phyloP scores from a whole-genome alignment of 2,797 vertebrate genomes.

The Heterohyrax brucei region DNA sequence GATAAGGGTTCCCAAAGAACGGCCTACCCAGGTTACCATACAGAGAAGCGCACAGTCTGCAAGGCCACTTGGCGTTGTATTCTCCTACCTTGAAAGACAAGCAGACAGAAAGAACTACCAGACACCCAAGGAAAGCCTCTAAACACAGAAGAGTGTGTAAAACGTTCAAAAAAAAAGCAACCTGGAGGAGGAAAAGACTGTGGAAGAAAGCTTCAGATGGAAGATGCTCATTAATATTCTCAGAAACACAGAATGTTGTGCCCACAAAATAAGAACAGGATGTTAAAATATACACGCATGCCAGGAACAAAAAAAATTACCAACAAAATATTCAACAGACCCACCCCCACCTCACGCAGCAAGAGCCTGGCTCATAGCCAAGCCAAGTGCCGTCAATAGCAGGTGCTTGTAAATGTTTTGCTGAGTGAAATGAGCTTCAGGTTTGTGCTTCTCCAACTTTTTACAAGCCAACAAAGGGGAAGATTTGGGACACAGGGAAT shows the following conservation, averaged over 20 bases:
- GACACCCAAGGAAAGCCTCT: constrained; percentile 5
- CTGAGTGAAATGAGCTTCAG: background rate
- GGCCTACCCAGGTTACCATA: background rate
- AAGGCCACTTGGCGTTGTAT: background rate
- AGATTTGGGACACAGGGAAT: background rate
- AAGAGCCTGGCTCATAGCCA: background rate
- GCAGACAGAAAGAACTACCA: background rate
- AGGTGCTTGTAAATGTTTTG: background rate
- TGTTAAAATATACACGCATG: background rate
- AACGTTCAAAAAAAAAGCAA: background rate
- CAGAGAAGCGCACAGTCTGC: background rate
- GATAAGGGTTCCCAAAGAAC: background rate
- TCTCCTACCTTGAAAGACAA: background rate
- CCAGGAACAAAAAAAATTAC: background rate
- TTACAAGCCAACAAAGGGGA: background rate
- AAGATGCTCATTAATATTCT: constrained; percentile 1
- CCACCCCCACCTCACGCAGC: background rate
- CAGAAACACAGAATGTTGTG: background rate
- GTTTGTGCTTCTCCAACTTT: background rate
- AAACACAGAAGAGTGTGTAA: background rate
- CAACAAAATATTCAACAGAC: constrained; percentile 18
- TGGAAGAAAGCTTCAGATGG: background rate
- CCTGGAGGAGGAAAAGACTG: background rate
- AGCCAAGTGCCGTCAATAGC: background rate
- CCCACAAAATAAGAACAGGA: background rate